Evolutionary conservation across 2,797 vertebrate genomes (phyloP).

Genomic region (Hafferia zeledoni): DNA sequence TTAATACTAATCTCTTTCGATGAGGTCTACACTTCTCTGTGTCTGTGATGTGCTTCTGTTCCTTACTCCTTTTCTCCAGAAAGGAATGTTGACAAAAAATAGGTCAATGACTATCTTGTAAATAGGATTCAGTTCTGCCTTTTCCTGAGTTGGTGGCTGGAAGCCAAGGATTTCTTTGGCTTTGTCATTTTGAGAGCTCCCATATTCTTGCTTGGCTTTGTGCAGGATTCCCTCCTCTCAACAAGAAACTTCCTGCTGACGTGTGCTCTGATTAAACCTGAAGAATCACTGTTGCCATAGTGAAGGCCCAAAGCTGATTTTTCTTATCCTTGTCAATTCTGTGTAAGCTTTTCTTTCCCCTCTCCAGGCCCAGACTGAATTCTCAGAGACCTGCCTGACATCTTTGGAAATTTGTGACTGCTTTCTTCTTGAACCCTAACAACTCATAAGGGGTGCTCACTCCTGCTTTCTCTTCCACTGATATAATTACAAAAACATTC

Average conservation of each 20-base stretch:
- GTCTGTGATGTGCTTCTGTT: neutral
- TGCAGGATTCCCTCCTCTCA: neutral
- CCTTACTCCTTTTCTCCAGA: neutral
- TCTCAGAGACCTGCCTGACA: neutral
- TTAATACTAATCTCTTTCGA: neutral
- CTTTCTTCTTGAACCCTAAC: neutral
- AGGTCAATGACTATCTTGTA: neutral
- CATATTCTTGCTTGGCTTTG: neutral
- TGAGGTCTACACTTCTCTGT: neutral
- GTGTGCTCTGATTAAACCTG: neutral
- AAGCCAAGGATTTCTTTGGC: neutral
- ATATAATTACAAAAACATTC: neutral
- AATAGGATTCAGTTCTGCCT: neutral
- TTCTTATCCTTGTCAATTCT: neutral
- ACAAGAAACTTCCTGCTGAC: neutral
- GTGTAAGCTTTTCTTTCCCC: neutral
- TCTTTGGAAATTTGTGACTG: neutral
- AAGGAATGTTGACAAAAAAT: neutral
- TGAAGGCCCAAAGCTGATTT: neutral
- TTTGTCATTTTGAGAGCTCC: neutral
- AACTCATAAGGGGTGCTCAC: neutral
- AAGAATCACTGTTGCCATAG: neutral
- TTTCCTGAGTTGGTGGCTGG: fast-evolving
- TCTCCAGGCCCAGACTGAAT: neutral
- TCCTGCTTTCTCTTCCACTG: neutral